A percentile compares a stretch with the other conserved stretches of the same genome.
phyloP scores from a whole-genome alignment of 2,888 invertebrate species.

The Tachina grossa region DNA sequence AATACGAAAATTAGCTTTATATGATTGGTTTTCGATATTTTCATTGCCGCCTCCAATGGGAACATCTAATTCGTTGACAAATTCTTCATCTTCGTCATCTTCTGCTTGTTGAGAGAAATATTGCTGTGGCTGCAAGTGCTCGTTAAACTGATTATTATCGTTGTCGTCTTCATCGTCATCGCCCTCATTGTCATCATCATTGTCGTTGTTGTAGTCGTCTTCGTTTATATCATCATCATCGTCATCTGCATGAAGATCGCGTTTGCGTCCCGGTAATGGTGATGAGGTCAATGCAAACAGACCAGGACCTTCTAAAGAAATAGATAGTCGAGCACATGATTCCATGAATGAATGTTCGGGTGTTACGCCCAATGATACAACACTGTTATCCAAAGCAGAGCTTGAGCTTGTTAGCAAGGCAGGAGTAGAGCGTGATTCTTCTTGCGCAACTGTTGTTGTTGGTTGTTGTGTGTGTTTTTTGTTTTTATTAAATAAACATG shows the following conservation, averaged over 20 bases:
- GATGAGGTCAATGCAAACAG: constrained; percentile 87
- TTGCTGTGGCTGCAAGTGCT: constrained; percentile 42
- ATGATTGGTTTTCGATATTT: constrained; percentile 62
- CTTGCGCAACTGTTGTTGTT: constrained; percentile 89
- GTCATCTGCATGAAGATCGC: constrained; percentile 66
- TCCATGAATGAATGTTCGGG: constrained; percentile 93
- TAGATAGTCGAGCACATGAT: constrained; percentile 93
- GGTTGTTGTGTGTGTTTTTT: constrained; percentile 59
- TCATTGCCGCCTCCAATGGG: constrained; percentile 73
- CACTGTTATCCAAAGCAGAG: constrained; percentile 84
- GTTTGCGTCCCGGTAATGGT: constrained; percentile 83
- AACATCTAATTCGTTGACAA: constrained; percentile 76
- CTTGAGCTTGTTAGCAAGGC: constrained; percentile 89
- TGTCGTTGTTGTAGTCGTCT: constrained; percentile 75
- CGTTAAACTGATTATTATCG: constrained; percentile 59
- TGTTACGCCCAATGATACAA: constrained; percentile 90
- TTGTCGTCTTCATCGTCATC: constrained; percentile 73
- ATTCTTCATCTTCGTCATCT: constrained; percentile 69
- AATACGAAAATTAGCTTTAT: constrained; percentile 61
- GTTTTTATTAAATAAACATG: constrained; percentile 54
- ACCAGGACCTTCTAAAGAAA: constrained; percentile 93
- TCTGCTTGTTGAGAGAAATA: constrained; percentile 26
- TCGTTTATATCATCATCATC: constrained; percentile 76
- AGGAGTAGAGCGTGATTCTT: constrained; percentile 95
- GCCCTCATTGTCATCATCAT: constrained; percentile 76